These are phyloP conservation scores for Subacronicta megacephala DNA, from an alignment of 2,888 invertebrate species.

Conservation along the genomic window DNA sequence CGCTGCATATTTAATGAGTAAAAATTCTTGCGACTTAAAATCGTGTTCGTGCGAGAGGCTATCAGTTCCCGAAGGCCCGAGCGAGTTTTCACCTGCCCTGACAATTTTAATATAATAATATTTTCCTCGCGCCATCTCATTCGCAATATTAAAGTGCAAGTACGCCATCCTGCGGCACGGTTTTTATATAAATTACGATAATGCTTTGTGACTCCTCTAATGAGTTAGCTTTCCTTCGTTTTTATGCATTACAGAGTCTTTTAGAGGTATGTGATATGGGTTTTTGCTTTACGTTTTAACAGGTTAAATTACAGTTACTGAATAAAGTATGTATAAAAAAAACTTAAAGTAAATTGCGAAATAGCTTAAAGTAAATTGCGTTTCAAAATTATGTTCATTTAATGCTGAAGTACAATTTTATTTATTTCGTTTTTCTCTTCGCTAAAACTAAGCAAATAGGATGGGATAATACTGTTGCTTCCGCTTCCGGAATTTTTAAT, in stretches of 20 bases:
- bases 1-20: slow-evolving; percentile 47
- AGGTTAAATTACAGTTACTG: neutral
- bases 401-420: slow-evolving; percentile 8
- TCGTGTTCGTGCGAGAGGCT: slow-evolving; percentile 50
- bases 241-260: slow-evolving; percentile 38
- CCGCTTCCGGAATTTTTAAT: slow-evolving; percentile 73
- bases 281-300: neutral
- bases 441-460: slow-evolving; percentile 59
- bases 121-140: slow-evolving; percentile 58
- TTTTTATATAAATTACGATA: slow-evolving; percentile 62
- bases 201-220: slow-evolving; percentile 48
- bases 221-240: slow-evolving; percentile 40
- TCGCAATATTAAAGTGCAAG: slow-evolving; percentile 62
- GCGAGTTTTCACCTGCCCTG: slow-evolving; percentile 70
- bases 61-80: slow-evolving; percentile 62
- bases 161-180: slow-evolving; percentile 34
- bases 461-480: slow-evolving; percentile 54
- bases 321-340: neutral
- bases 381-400: slow-evolving; percentile 11
- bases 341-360: neutral
- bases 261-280: slow-evolving; percentile 1
- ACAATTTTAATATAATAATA: slow-evolving; percentile 81
- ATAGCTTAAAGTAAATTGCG: neutral
- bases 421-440: slow-evolving; percentile 29
- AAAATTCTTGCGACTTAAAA: slow-evolving; percentile 51